These are phyloP conservation scores for Albula glossodonta DNA, from an alignment of 2,113 vertebrate genomes.

Conservation along the genomic window DNA sequence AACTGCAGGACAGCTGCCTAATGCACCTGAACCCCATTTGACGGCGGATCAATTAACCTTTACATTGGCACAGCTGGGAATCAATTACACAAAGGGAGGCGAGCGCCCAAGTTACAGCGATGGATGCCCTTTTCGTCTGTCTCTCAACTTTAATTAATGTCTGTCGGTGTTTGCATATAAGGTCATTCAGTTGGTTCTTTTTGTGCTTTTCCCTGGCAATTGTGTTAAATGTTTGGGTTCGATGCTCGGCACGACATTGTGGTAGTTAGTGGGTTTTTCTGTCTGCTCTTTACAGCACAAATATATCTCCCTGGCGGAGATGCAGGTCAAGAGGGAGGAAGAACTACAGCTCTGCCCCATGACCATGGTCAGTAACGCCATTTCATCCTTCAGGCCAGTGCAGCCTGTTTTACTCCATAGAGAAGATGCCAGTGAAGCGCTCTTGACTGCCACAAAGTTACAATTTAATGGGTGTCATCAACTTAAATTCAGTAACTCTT, in stretches of 20 bases:
- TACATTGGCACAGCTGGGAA: constrained; percentile 30
- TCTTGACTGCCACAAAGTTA: too few relatives aligned
- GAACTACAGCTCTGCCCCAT: constrained; percentile 92
- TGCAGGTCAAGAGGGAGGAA: constrained; percentile 91
- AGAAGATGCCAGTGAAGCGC: too few relatives aligned
- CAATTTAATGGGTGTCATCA: too few relatives aligned
- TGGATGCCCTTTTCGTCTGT: not conserved
- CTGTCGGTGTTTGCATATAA: not conserved
- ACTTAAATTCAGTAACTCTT: too few relatives aligned
- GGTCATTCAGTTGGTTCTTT: not conserved
- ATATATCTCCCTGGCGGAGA: constrained; percentile 89
- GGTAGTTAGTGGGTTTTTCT: not conserved
- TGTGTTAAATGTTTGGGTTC: not conserved
- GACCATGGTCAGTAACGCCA: constrained; percentile 79
- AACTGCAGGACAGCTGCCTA: not conserved
- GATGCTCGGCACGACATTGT: not conserved
- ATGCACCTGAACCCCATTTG: not conserved
- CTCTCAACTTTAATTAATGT: constrained; percentile 27
- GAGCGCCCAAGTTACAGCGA: constrained; percentile 12
- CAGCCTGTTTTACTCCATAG: too few relatives aligned
- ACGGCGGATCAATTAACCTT: constrained; percentile 15
- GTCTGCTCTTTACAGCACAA: constrained; percentile 80
- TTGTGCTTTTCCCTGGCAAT: not conserved
- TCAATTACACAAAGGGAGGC: constrained; percentile 19
- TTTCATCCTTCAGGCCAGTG: not conserved